Evolutionary conservation across 2,797 vertebrate genomes (phyloP).

Genomic region (Semotilus atromaculatus): DNA sequence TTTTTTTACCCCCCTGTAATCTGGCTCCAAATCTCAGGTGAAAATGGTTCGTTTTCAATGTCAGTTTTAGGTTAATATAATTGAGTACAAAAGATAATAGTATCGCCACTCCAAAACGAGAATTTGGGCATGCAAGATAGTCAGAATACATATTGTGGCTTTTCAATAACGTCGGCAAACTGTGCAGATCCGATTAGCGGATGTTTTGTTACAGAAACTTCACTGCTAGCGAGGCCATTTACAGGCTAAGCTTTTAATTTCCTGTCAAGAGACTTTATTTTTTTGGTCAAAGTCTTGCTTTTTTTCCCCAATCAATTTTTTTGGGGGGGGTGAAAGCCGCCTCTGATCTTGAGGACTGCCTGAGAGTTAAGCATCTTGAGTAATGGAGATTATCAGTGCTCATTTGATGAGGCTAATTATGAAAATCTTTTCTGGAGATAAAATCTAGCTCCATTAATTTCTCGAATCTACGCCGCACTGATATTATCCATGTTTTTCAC

Average conservation of each 20-base stretch:
- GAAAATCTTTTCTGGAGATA: constrained; percentile 26
- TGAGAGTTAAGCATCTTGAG: constrained; percentile 20
- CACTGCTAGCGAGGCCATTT: constrained; percentile 52
- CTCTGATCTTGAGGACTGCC: constrained; percentile 26
- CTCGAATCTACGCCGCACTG: not conserved
- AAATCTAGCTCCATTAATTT: constrained; percentile 36
- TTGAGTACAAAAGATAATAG: constrained; percentile 4
- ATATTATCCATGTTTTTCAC: constrained; percentile 22
- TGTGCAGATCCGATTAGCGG: constrained; percentile 59
- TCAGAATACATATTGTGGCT: constrained; percentile 59
- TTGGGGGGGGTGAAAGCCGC: constrained; percentile 17
- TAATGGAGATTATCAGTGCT: constrained; percentile 31
- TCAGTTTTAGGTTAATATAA: not conserved
- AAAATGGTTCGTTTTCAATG: not conserved
- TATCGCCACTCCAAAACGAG: constrained; percentile 15
- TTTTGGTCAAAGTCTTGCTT: constrained; percentile 16
- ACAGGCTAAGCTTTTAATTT: constrained; percentile 65
- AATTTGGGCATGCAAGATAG: constrained; percentile 62
- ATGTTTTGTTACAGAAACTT: constrained; percentile 63
- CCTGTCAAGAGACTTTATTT: constrained; percentile 51
- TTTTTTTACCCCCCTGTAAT: not conserved
- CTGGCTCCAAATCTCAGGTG: not conserved
- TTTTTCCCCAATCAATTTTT: constrained; percentile 47
- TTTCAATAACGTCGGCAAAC: constrained; percentile 67
- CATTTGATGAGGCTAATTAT: constrained; percentile 34